These are phyloP conservation scores for Hirtodrosophila alboralis DNA, from an alignment of 2,888 invertebrate genomes.

Conservation along the genomic window DNA sequence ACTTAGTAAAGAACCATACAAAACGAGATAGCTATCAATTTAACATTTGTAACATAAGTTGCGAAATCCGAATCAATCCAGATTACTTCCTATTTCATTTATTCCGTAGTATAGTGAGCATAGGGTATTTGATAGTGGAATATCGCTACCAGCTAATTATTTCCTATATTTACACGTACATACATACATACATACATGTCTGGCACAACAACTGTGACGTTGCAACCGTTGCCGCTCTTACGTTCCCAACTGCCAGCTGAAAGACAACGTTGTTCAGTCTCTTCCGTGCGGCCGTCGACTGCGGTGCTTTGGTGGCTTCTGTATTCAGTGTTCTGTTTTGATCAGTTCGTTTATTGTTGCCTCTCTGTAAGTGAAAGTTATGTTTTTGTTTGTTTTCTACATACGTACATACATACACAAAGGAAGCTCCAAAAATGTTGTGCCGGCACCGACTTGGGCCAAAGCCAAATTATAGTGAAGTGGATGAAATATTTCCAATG, in stretches of 20 bases:
- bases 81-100: too few relatives aligned
- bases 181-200: slow-evolving; percentile 17
- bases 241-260: slow-evolving; percentile 21
- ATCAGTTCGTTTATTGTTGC: slow-evolving; percentile 49
- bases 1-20: too few relatives aligned
- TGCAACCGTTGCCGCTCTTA: not conserved
- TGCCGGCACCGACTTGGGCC: slow-evolving; percentile 23
- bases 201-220: slow-evolving; percentile 7
- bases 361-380: slow-evolving; percentile 65
- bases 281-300: slow-evolving; percentile 56
- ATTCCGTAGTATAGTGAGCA: too few relatives aligned
- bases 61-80: too few relatives aligned
- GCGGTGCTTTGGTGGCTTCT: slow-evolving; percentile 49
- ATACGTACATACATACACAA: not conserved
- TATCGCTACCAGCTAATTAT: not conserved
- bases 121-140: slow-evolving; percentile 11
- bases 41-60: too few relatives aligned
- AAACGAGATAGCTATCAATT: too few relatives aligned
- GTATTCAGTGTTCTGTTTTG: slow-evolving; percentile 38
- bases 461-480: slow-evolving; percentile 39
- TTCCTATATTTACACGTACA: not conserved
- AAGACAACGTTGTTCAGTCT: slow-evolving; percentile 53
- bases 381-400: slow-evolving; percentile 21
- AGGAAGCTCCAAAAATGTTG: slow-evolving; percentile 53
- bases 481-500: slow-evolving; percentile 13